These are phyloP conservation scores for Gobio gobio DNA, from an alignment of 2,113 vertebrate species.

Conservation along the genomic window DNA sequence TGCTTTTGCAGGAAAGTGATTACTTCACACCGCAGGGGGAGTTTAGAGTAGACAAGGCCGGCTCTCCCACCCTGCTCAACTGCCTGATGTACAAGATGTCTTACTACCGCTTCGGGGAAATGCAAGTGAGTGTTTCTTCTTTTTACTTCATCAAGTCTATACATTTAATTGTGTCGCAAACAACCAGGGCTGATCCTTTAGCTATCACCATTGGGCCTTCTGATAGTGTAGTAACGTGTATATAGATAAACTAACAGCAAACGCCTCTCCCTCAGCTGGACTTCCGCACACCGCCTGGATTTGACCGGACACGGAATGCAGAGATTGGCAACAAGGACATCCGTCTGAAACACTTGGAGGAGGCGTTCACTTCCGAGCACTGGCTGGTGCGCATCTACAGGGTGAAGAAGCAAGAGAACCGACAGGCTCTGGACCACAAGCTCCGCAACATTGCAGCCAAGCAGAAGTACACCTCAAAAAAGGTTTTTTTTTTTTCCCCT, in stretches of 20 bases:
- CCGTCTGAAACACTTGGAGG: slow-evolving; percentile 88
- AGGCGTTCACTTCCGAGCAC: slow-evolving; percentile 90
- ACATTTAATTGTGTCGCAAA: not conserved
- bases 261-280: slow-evolving; percentile 74
- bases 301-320: slow-evolving; percentile 87
- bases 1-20: slow-evolving; percentile 88
- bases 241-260: not conserved
- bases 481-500: slow-evolving; percentile 76
- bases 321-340: slow-evolving; percentile 93
- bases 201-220: not conserved
- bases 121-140: slow-evolving; percentile 84
- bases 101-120: slow-evolving; percentile 98
- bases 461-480: slow-evolving; percentile 98
- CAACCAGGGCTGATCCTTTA: not conserved
- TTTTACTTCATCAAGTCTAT: not conserved
- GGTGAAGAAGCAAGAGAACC: slow-evolving; percentile 92
- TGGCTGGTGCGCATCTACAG: slow-evolving; percentile 93
- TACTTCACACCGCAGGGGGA: slow-evolving; percentile 99
- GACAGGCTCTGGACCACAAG: slow-evolving; percentile 88
- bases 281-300: slow-evolving; percentile 88
- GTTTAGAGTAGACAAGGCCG: slow-evolving; percentile 97
- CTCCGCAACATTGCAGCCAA: slow-evolving; percentile 86
- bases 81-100: slow-evolving; percentile 99
- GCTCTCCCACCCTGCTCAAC: slow-evolving; percentile 96
- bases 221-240: not conserved